phyloP scores from a whole-genome alignment of 2,888 invertebrate genomes.

The Frankliniella intonsa region DNA sequence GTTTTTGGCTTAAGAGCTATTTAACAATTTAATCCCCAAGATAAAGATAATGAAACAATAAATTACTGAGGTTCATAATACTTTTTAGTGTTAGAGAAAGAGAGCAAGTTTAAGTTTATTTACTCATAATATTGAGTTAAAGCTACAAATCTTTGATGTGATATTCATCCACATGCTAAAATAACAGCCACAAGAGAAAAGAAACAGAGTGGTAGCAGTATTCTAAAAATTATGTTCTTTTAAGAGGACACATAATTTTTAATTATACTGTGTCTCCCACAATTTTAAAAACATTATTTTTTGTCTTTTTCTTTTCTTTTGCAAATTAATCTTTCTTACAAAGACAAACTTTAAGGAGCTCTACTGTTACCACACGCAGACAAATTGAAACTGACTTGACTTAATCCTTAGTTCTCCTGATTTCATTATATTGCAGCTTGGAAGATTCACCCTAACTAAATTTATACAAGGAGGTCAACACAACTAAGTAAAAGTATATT shows the following conservation, averaged over 20 bases:
- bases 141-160: not conserved
- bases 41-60: no score
- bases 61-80: no score
- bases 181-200: not conserved
- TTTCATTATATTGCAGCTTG: not conserved
- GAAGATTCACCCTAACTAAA: constrained; percentile 7
- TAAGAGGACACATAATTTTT: no score
- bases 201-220: not conserved
- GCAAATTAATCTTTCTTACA: not conserved
- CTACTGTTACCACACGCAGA: not conserved
- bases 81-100: not conserved
- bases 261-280: no score
- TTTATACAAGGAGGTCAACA: constrained; percentile 10
- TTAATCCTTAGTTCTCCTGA: not conserved
- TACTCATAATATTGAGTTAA: not conserved
- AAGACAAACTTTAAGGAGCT: not conserved
- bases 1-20: no score
- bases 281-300: no score
- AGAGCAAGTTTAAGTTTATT: not conserved
- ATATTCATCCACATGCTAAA: not conserved
- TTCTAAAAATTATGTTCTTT: no score
- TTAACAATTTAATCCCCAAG: no score
- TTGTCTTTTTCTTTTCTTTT: no score
- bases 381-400: not conserved
- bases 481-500: constrained; percentile 20